A percentile compares a stretch with the other conserved stretches of the same genome.
Conservation (phyloP, 2,888 invertebrate genomes). For the Trichogramma dendrolimi region DNA sequence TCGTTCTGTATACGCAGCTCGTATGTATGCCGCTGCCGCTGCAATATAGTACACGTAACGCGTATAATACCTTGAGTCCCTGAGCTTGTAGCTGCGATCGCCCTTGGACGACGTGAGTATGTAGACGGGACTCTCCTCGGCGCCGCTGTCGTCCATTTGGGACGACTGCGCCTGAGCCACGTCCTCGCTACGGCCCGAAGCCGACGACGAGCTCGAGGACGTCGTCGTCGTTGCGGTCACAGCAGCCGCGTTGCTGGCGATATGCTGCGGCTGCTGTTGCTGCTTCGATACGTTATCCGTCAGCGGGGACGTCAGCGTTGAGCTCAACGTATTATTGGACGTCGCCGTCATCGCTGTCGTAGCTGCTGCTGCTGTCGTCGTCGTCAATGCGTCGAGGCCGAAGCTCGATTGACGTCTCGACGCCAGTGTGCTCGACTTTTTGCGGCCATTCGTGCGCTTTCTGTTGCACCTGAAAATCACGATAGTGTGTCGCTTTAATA, state of each 20-base stretch:
- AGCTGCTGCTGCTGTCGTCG: slow-evolving; percentile 28
- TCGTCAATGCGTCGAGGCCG: slow-evolving; percentile 12
- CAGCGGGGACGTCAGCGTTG: slow-evolving; percentile 43
- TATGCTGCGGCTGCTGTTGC: slow-evolving; percentile 20
- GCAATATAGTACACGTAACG: background rate
- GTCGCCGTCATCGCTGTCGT: slow-evolving; percentile 31
- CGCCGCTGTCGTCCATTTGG: slow-evolving; percentile 49
- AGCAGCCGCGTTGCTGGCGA: slow-evolving; percentile 29
- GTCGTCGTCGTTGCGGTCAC: slow-evolving; percentile 30
- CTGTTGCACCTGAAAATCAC: slow-evolving; percentile 39
- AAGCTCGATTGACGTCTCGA: slow-evolving; percentile 48
- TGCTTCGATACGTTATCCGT: slow-evolving; percentile 24
- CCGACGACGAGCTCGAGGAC: slow-evolving; percentile 49
- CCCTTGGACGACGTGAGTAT: slow-evolving; percentile 49
- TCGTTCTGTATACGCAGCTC: slow-evolving; percentile 4
- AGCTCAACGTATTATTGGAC: slow-evolving; percentile 14
- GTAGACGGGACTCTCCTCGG: slow-evolving; percentile 49
- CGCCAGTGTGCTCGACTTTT: slow-evolving; percentile 46
- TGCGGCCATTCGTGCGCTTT: slow-evolving; percentile 48
- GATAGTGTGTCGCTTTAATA: slow-evolving; percentile 27
- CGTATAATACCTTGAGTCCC: slow-evolving; percentile 64
- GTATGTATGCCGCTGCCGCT: background rate
- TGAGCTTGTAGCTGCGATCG: slow-evolving; percentile 61
- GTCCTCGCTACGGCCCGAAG: slow-evolving; percentile 49
- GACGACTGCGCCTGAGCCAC: slow-evolving; percentile 46